Conservation (phyloP, 2,888 invertebrate species). For the Agrotis clavis region DNA sequence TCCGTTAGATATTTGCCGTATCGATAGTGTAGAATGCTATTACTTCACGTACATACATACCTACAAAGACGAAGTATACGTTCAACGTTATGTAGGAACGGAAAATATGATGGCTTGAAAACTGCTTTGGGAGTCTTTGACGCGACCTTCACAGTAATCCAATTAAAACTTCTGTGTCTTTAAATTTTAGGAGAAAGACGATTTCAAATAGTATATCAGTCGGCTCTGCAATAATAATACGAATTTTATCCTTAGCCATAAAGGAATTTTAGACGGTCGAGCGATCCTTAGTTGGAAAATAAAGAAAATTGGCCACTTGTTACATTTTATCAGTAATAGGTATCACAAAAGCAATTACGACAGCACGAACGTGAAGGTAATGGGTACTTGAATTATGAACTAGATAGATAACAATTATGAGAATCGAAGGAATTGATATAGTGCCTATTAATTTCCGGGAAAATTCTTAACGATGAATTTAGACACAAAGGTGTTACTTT, state of each 20-base stretch:
- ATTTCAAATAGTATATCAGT: background rate
- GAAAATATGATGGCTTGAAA: conserved; percentile 20
- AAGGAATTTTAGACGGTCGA: conserved; percentile 30
- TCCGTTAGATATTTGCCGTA: conserved; percentile 86
- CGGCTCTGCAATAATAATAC: conserved; percentile 18
- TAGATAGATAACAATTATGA: conserved; percentile 57
- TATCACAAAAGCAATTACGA: conserved; percentile 67
- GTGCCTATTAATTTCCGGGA: conserved; percentile 47
- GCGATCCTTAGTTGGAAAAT: conserved; percentile 45
- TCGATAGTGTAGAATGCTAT: conserved; percentile 76
- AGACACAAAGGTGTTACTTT: conserved; percentile 15
- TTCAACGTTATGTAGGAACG: conserved; percentile 22
- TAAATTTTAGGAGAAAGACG: conserved; percentile 1
- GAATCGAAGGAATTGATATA: conserved; percentile 54
- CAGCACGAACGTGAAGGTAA: conserved; percentile 60
- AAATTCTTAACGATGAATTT: conserved; percentile 25
- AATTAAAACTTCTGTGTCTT: conserved; percentile 9
- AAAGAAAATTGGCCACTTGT: conserved; percentile 62
- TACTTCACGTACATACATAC: conserved; percentile 61
- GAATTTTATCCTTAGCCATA: conserved; percentile 35
- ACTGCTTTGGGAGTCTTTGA: conserved; percentile 9
- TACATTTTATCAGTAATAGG: conserved; percentile 62
- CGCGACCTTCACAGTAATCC: conserved; percentile 9
- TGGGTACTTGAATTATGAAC: conserved; percentile 63
- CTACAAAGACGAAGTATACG: conserved; percentile 17